These are phyloP conservation scores for Hedychridium roseum DNA, from an alignment of 2,888 invertebrate genomes.

Conservation along the genomic window DNA sequence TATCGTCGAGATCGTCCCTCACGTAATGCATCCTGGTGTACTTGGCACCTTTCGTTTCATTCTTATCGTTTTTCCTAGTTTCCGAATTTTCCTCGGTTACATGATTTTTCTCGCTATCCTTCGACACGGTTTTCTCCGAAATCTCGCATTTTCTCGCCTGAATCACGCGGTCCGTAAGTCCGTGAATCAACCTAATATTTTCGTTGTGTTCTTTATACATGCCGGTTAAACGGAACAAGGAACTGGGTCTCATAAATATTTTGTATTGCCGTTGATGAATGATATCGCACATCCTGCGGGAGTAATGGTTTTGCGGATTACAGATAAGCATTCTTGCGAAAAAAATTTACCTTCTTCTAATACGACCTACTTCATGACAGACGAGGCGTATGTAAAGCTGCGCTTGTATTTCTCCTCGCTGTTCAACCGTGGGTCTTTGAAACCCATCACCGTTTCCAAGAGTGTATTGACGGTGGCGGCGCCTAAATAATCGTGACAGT, in stretches of 20 bases:
- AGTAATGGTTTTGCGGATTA: background rate
- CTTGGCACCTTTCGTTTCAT: conserved; percentile 47
- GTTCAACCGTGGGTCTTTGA: no score
- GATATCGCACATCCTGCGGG: conserved; percentile 67
- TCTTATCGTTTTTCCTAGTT: background rate
- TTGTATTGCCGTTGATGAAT: conserved; percentile 66
- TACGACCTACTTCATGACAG: conserved; percentile 68
- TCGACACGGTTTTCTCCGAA: conserved; percentile 22
- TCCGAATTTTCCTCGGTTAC: background rate
- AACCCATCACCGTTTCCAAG: conserved; percentile 69
- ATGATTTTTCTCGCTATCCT: background rate
- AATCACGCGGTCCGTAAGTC: conserved; percentile 64
- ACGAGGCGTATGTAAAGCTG: conserved; percentile 67
- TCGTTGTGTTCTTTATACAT: conserved; percentile 62
- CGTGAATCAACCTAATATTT: conserved; percentile 65
- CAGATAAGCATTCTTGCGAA: background rate
- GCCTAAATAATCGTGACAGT: conserved; percentile 66
- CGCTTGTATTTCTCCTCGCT: conserved; percentile 64
- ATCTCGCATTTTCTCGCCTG: conserved; percentile 42
- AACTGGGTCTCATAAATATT: conserved; percentile 62
- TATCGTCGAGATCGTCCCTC: conserved; percentile 66
- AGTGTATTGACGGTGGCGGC: conserved; percentile 66
- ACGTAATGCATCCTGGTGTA: conserved; percentile 53
- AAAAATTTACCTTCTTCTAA: background rate
- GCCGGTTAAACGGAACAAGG: conserved; percentile 64